Conservation (phyloP, 2,888 invertebrate genomes). For the Tenthredo amoena region DNA sequence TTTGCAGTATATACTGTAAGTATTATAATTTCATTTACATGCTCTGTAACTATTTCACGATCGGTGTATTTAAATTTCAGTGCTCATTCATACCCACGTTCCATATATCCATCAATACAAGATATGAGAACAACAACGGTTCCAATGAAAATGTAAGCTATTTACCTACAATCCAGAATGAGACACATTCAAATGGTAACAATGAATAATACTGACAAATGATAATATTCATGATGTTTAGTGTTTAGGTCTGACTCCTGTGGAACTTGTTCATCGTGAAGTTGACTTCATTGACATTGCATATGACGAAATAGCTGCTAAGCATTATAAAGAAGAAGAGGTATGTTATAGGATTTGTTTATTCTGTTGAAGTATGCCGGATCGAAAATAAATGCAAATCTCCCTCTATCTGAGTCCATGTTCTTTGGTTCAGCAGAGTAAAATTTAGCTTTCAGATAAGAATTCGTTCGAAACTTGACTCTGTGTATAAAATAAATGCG, state of each 20-base stretch:
- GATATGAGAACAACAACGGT: conserved; percentile 94
- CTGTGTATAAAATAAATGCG: neutral
- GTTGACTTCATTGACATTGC: conserved; percentile 93
- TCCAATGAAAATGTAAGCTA: conserved; percentile 91
- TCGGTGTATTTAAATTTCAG: conserved; percentile 80
- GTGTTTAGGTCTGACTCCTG: conserved; percentile 87
- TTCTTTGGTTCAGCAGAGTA: neutral
- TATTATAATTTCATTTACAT: conserved; percentile 65
- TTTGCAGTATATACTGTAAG: conserved; percentile 88
- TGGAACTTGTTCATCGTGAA: conserved; percentile 86
- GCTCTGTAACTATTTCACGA: conserved; percentile 50
- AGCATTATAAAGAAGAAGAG: conserved; percentile 94
- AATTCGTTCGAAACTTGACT: neutral
- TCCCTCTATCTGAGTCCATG: neutral
- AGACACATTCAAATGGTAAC: conserved; percentile 36
- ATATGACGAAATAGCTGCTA: conserved; percentile 90
- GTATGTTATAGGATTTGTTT: conserved; percentile 65
- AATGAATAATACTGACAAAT: conserved; percentile 21
- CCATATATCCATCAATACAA: conserved; percentile 91
- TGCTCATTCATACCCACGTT: conserved; percentile 95
- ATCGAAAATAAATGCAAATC: neutral
- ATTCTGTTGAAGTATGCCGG: neutral
- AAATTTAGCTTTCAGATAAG: neutral
- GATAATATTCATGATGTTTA: conserved; percentile 73
- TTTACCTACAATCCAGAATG: neutral